Evolutionary conservation across 2,797 vertebrate species (phyloP), one percentile per base, ranked within the genome.

Genomic region (Enteromius paludinosus): DNA sequence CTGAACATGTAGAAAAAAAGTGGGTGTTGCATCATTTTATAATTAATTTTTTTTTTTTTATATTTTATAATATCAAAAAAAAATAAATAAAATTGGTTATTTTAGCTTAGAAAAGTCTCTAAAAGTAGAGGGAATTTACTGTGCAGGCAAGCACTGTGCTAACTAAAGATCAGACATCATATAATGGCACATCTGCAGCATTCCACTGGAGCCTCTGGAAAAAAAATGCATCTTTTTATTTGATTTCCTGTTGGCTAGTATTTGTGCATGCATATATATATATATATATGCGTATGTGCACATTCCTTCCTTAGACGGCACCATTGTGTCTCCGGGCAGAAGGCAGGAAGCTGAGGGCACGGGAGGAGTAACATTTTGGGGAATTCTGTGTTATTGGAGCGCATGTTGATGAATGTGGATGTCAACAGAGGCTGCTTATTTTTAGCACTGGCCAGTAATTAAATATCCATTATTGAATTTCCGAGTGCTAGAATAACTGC

Each of bases 271-370:
- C 33, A 45, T 20, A 28, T 35, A 20, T 14, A 45, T 11, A 12
- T 75, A n/a, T n/a, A n/a, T n/a, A n/a, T n/a, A n/a, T n/a, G n/a
- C n/a, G 7, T 56, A 49, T 64, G 65, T 49, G 38, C 12, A 4
- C 20, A 56, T 52, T 23, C 45, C 4, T 52, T 66, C 66, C 64
- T 78, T 33, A 72, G 71, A 76, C 65, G n/a, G 77, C 72, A 79
- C 81, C 73, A 83, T 69, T 87, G 86, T 87, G 83, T 83, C 68
- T 35, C 72, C 4, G n/a, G 56, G 64, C 41, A 4, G 41, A 73
- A 25, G 41, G 79, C 82, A 80, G 84, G 84, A 86, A 86, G 28
- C 54, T n/a, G n/a, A 54, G 61, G 30, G 54, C 78, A 61, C 35
- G 79, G 68, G 64, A 38, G 10, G 20, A 75, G 70, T 76, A 59